Evolutionary conservation across 2,888 invertebrate species (phyloP).

Genomic region (Watsonalla cultraria): DNA sequence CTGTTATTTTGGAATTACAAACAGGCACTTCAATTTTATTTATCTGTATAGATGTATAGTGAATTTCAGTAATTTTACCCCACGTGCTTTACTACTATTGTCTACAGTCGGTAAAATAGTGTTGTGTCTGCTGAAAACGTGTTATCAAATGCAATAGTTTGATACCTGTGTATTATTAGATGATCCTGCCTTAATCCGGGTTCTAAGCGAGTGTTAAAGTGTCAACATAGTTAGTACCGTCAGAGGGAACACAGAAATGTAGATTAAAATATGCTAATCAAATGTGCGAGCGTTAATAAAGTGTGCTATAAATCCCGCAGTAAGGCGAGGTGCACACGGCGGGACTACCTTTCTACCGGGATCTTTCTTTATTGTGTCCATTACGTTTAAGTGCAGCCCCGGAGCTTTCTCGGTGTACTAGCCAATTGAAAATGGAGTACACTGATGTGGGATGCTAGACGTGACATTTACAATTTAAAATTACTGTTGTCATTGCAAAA

Average conservation of each 20-base stretch:
- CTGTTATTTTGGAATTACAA: too few relatives aligned
- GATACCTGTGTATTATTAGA: too few relatives aligned
- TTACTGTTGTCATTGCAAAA: too few relatives aligned
- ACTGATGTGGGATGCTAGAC: not conserved
- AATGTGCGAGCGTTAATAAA: not conserved
- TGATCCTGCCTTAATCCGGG: too few relatives aligned
- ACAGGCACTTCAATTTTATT: too few relatives aligned
- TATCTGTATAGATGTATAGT: too few relatives aligned
- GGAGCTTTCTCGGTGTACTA: not conserved
- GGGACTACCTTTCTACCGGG: not conserved
- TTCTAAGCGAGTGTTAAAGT: too few relatives aligned
- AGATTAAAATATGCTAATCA: not conserved
- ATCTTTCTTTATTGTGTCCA: not conserved
- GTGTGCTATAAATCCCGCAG: not conserved
- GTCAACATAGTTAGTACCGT: too few relatives aligned
- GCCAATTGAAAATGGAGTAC: not conserved
- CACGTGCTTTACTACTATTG: too few relatives aligned
- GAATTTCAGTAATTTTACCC: too few relatives aligned
- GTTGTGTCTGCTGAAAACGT: not conserved
- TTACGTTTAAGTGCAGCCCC: constrained; percentile 6
- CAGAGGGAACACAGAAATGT: not conserved
- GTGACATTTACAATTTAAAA: not conserved
- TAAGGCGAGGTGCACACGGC: not conserved
- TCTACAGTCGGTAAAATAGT: too few relatives aligned
- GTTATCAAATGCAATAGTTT: not conserved